These are phyloP conservation scores for Leucopsar rothschildi DNA, from an alignment of 2,113 vertebrate genomes.

Conservation along the genomic window DNA sequence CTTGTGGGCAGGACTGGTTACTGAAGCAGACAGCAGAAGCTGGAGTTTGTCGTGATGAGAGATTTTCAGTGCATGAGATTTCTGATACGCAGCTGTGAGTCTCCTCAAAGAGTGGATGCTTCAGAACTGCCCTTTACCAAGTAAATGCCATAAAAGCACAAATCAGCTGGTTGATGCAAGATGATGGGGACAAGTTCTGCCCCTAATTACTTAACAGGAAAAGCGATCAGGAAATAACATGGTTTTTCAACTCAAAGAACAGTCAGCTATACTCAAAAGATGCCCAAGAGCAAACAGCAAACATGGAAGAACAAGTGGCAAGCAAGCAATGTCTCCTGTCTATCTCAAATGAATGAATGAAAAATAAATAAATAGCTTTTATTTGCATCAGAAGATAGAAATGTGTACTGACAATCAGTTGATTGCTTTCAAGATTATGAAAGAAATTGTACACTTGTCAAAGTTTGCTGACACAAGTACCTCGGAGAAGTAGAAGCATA, in stretches of 20 bases:
- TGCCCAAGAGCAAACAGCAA: neutral
- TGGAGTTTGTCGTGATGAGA: conserved; percentile 9
- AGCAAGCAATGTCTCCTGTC: neutral
- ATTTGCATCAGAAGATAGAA: neutral
- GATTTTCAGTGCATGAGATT: neutral
- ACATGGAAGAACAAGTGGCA: neutral
- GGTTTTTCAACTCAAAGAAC: neutral
- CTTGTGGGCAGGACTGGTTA: neutral
- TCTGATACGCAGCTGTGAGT: neutral
- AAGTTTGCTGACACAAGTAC: neutral
- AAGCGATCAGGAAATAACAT: neutral
- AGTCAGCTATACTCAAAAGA: neutral
- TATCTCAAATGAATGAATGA: neutral
- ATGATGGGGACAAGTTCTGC: neutral
- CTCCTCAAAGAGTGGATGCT: conserved; percentile 5
- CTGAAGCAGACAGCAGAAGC: neutral
- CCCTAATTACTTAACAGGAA: neutral
- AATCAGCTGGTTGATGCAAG: conserved; percentile 7
- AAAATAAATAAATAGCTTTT: neutral
- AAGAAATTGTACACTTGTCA: neutral
- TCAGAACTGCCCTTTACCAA: conserved; percentile 41
- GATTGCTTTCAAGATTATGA: neutral
- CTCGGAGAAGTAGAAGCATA: neutral
- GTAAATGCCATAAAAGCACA: conserved; percentile 52
- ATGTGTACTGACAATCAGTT: neutral